Base-by-base conservation (phyloP, 2,113 vertebrate species). In the Cnemophilus loriae region DNA sequence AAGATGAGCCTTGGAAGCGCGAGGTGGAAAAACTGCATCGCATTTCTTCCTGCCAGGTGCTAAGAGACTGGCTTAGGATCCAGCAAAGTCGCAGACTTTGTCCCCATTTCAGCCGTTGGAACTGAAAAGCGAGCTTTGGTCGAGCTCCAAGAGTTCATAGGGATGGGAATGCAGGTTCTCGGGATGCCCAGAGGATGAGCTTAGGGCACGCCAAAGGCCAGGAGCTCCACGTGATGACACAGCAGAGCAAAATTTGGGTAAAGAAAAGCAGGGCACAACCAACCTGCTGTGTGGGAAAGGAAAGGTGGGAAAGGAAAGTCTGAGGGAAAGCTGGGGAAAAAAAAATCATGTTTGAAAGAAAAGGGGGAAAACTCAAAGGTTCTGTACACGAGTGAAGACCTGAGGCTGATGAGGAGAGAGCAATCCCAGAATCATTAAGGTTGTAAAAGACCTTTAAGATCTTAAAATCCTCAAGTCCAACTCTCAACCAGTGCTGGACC, bases 1-100 rank as follows among this genome's bases (percentile, higher is more conserved):
- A 95, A 95, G 92, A 90, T n/a, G 71, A 86, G 81, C 82, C 93
- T 55, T 30, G 95, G 87, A 91, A 91, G 85, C 55, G 56, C 17
- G 75, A 96, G 95, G 89, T 90, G 70, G 94, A 42, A 65, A 91
- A 89, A 10, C 16, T 6, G 49, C 77, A 10, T 18, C 73, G 57
- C 65, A 0, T 68, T 79, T 82, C 87, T 6, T 24, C 68, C 57
- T 96, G 85, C 93, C 90, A 96, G 94, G 94, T 93, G 91, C 59
- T n/a, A 69, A 89, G 75, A 69, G 87, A 35, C 64, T 35, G 75
- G 42, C 92, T 95, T 2, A 11, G 68, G 55, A 91, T 64, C 19
- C 33, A 27, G 87, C 50, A 63, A 12, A 95, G 88, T 6, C 42
- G 6, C 87, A 65, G 91, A 7, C 59, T 93, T 35, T 30, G 82